Conservation (phyloP, 1,140 invertebrate species). For the Anastatus disparis region DNA sequence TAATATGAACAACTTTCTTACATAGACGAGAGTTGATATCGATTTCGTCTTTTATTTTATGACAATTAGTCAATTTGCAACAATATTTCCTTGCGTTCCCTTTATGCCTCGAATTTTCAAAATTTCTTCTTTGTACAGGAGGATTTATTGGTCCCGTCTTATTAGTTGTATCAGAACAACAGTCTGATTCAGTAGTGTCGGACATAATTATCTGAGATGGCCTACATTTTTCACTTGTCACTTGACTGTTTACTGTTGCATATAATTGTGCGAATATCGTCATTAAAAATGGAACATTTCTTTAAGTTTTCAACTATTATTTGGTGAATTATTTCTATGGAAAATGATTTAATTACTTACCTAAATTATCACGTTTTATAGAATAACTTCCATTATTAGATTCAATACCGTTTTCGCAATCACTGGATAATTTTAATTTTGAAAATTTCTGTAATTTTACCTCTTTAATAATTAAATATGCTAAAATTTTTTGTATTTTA, state of each 20-base stretch:
- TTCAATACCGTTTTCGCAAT: background rate
- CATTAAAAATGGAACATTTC: background rate
- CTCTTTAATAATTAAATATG: background rate
- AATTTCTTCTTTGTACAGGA: background rate
- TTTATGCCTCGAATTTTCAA: background rate
- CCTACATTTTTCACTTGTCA: background rate
- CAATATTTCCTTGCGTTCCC: background rate
- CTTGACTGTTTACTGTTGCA: background rate
- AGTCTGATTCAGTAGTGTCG: constrained; percentile 23
- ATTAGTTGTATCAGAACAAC: constrained; percentile 7
- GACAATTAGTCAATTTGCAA: background rate
- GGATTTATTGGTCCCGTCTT: background rate
- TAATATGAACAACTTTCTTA: too few species aligned
- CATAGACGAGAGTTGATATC: too few species aligned
- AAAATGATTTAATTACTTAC: too few species aligned
- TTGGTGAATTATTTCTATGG: background rate
- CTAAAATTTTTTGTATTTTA: too few species aligned
- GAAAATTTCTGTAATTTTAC: background rate
- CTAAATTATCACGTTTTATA: too few species aligned
- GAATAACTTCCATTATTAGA: background rate
- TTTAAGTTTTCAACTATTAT: background rate
- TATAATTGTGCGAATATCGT: too few species aligned
- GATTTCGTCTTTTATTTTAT: too few species aligned
- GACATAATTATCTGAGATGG: background rate
- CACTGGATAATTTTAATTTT: background rate